Conservation (phyloP, 1,140 invertebrate species). For the Euwallacea fornicatus region DNA sequence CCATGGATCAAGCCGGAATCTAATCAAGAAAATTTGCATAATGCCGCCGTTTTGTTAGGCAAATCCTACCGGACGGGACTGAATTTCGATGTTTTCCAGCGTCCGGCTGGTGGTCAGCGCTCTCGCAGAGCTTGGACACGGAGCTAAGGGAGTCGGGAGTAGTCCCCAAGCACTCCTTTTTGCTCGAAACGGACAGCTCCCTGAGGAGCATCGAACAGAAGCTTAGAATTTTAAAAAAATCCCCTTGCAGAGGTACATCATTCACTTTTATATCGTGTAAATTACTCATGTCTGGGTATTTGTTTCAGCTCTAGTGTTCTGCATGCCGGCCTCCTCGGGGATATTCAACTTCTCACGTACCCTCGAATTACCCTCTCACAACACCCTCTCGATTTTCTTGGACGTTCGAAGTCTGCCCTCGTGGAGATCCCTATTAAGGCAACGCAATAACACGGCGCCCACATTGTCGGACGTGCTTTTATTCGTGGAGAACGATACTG, state of each 20-base stretch:
- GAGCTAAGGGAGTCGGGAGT: constrained; percentile 48
- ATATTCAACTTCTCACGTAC: constrained; percentile 43
- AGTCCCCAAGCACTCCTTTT: constrained; percentile 48
- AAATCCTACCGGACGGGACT: background rate
- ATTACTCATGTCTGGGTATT: background rate
- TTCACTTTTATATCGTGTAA: background rate
- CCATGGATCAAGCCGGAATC: too few species aligned
- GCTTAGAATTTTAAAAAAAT: constrained; percentile 43
- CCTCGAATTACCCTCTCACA: constrained; percentile 43
- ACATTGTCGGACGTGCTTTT: constrained; percentile 39
- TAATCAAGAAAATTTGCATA: too few species aligned
- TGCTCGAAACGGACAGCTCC: constrained; percentile 43
- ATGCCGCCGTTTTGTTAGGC: too few species aligned
- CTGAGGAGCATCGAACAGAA: constrained; percentile 45
- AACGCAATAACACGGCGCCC: background rate
- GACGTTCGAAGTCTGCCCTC: constrained; percentile 48
- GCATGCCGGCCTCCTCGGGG: constrained; percentile 45
- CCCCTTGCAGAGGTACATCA: constrained; percentile 46
- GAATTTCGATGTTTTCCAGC: constrained; percentile 41
- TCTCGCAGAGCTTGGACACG: constrained; percentile 49
- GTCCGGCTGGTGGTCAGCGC: constrained; percentile 50
- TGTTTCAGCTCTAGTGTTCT: constrained; percentile 49
- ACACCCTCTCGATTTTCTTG: constrained; percentile 48
- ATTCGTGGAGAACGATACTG: constrained; percentile 40
- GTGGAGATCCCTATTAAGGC: constrained; percentile 40